Evolutionary conservation across 2,797 vertebrate genomes (phyloP).

Genomic region (Parauchenoglanis ngamensis): DNA sequence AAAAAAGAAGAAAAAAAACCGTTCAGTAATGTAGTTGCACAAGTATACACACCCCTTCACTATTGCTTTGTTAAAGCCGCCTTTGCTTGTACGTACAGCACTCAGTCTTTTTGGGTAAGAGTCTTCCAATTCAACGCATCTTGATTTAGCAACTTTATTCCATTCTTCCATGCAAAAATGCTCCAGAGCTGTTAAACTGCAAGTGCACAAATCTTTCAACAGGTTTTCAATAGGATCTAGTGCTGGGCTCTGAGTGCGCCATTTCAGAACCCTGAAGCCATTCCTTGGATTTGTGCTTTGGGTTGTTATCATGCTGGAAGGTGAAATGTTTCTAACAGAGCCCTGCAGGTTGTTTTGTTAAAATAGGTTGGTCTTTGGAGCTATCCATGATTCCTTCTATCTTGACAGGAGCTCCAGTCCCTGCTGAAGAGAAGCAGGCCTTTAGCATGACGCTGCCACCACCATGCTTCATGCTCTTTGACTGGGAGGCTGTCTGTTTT

Average conservation of each 20-base stretch:
- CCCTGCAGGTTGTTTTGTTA: no score
- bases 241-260: neutral
- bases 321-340: no score
- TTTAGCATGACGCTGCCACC: neutral
- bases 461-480: neutral
- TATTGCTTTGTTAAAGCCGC: neutral
- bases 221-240: neutral
- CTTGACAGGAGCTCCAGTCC: no score
- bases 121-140: neutral
- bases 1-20: neutral
- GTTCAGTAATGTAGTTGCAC: neutral
- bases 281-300: no score
- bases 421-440: neutral
- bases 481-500: no score
- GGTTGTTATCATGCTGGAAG: no score
- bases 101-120: neutral
- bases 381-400: no score
- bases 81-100: neutral
- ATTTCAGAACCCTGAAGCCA: neutral
- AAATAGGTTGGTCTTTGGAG: no score
- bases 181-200: neutral
- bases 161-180: neutral
- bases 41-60: neutral
- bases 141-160: neutral
- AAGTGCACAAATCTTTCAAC: neutral